Base-by-base conservation (phyloP, 2,888 invertebrate genomes). In the Ischnura elegans region DNA sequence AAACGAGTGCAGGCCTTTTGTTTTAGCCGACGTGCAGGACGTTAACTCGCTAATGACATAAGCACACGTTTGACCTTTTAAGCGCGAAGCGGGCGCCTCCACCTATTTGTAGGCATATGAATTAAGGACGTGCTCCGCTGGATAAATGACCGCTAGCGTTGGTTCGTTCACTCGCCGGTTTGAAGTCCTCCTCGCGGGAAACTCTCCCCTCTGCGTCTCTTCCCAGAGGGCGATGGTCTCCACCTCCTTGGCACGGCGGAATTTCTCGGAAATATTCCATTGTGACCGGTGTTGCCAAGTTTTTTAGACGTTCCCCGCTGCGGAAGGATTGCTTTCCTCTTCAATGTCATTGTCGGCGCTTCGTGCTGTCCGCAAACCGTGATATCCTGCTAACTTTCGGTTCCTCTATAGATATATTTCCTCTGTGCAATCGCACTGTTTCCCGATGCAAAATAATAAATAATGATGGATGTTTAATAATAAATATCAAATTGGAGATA, bases 231-330 rank as follows among this genome's bases (percentile, higher is more conserved):
- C 66, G 66, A 90, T 90, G 90, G 90, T 90, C 66, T 90, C 55
- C 61, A 51, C 36, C 46, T 6, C 90, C 45, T 43, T 43, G 42
- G 51, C 21, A 55, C 42, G 61, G 25, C 47, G 90, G 90, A 61
- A 90, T 90, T 90, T 43, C 90, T 90, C 61, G 61, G 90, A 90
- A 90, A 90, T 90, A 90, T 90, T 90, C 90, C 90, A 90, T 90
- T 90, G 90, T 90, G 66, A 10, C 90, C 90, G 90, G 61, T 43
- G 90, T 90, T 90, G 90, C 90, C 90, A 90, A 90, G 90, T 90
- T 90, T 90, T 76, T 61, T 90, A 51, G 51, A 51, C 51, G 61
- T n/a, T 61, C 61, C 16, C 61, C 61, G 90, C 90, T 29, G 51
- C 87, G 47, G 51, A n/a, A 47, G 25, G 85, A 19, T 13, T 10